Evolutionary conservation across 2,113 vertebrate genomes (phyloP).

Genomic region (Rhinopomastus cyanomelas): DNA sequence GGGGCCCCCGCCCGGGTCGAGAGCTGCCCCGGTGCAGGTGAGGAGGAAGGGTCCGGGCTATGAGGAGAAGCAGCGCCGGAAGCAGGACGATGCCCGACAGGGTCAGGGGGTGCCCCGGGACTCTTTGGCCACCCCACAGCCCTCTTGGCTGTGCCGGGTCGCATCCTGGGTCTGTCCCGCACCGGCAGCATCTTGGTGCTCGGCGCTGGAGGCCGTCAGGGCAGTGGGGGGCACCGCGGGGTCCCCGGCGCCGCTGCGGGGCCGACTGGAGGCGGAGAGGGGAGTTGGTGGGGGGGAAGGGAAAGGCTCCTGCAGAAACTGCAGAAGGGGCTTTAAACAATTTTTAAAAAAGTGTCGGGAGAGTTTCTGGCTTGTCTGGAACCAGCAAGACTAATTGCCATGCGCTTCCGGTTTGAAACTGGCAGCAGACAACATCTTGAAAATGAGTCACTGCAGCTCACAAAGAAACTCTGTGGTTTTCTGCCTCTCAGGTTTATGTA

Average conservation of each 20-base stretch:
- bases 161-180: neutral
- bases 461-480: slow-evolving; percentile 95
- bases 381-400: slow-evolving; percentile 96
- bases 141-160: neutral
- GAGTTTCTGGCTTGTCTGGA: slow-evolving; percentile 97
- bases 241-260: neutral
- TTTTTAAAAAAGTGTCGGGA: slow-evolving; percentile 77
- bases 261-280: neutral
- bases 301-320: slow-evolving; percentile 63
- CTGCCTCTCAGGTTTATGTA: slow-evolving; percentile 81
- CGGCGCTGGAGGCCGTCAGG: neutral
- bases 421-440: slow-evolving; percentile 99
- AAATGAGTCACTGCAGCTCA: slow-evolving; percentile 97
- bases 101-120: neutral
- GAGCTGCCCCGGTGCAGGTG: neutral
- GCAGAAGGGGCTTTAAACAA: slow-evolving; percentile 59
- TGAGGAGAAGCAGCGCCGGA: neutral
- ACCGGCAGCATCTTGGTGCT: neutral
- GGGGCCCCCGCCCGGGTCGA: neutral
- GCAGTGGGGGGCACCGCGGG: neutral
- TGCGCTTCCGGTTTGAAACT: slow-evolving; percentile 99
- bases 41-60: neutral
- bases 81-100: neutral
- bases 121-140: neutral
- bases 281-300: neutral